Evolutionary conservation across 2,888 invertebrate species (phyloP).

Genomic region (Cactoblastis cactorum): DNA sequence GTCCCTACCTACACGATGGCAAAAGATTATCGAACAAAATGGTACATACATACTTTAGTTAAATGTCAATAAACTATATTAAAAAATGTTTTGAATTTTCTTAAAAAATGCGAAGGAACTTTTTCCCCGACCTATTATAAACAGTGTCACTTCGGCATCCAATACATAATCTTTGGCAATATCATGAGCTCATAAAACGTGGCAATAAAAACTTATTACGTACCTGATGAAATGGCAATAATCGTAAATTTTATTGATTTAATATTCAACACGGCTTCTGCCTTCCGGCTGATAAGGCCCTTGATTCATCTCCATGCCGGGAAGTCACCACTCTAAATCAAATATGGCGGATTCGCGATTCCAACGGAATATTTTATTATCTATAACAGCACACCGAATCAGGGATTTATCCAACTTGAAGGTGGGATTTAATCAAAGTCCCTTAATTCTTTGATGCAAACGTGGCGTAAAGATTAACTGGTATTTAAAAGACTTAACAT

Average conservation of each 20-base stretch:
- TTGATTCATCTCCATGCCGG: constrained; percentile 58
- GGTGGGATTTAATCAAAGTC: neutral
- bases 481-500: neutral
- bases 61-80: too few relatives aligned
- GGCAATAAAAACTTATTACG: constrained; percentile 5
- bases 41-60: too few relatives aligned
- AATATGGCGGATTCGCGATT: constrained; percentile 58
- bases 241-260: constrained; percentile 54
- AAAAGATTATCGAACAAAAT: too few relatives aligned
- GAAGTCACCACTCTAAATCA: constrained; percentile 75
- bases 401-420: constrained; percentile 4
- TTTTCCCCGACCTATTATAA: too few relatives aligned
- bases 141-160: too few relatives aligned
- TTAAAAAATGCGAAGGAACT: too few relatives aligned
- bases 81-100: too few relatives aligned
- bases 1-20: too few relatives aligned
- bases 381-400: constrained; percentile 43
- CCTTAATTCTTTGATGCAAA: neutral
- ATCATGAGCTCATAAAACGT: neutral
- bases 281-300: constrained; percentile 53
- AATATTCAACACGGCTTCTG: constrained; percentile 54
- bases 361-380: constrained; percentile 59
- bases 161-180: neutral
- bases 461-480: neutral
- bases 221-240: constrained; percentile 31